Evolutionary conservation across 2,888 invertebrate genomes (phyloP), one percentile per base, ranked within the genome.

Genomic region (Hetaerina titia): DNA sequence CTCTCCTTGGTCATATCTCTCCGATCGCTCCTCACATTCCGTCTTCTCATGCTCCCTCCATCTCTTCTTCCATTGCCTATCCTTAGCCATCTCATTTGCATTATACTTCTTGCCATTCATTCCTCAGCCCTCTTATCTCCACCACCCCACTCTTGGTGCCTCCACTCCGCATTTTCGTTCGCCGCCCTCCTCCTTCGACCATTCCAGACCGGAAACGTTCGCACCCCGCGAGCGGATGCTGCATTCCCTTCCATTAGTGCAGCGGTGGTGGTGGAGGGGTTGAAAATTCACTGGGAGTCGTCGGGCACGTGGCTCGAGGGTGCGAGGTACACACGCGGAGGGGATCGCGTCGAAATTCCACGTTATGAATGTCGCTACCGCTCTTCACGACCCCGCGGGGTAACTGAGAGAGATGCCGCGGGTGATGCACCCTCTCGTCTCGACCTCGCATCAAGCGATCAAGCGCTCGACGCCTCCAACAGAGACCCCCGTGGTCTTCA

Each of bases 71-170:
- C 31, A 22, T 81, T 22, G 31, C 31, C 25, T 13, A 81, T 31
- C 81, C 81, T 81, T 31, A 11, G 15, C 81, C 81, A 31, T 31
- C 81, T 81, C 81, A 81, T 81, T 81, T 81, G 81, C 81, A 81
- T 81, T 13, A 25, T 9, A 15, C 81, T 31, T 15, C 81, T 31
- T n/a, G 5, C 81, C 81, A 81, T 31, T 31, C 25, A 11, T 31
- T 31, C 25, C 81, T 31, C 31, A 15, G 22, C 8, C 25, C 25
- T 31, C 81, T 9, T 11, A 9, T 81, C 69, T 22, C 22, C 17
- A 17, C 81, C 81, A 31, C 81, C 22, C 81, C 25, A 15, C 81
- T 45, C 45, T 45, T 4, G 2, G 45, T 45, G 45, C 45, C 45
- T 2, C 9, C 81, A 81, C 13, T 81, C 13, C 31, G 31, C 31